phyloP scores from a whole-genome alignment of 2,888 invertebrate genomes.

The Nomada flava region DNA sequence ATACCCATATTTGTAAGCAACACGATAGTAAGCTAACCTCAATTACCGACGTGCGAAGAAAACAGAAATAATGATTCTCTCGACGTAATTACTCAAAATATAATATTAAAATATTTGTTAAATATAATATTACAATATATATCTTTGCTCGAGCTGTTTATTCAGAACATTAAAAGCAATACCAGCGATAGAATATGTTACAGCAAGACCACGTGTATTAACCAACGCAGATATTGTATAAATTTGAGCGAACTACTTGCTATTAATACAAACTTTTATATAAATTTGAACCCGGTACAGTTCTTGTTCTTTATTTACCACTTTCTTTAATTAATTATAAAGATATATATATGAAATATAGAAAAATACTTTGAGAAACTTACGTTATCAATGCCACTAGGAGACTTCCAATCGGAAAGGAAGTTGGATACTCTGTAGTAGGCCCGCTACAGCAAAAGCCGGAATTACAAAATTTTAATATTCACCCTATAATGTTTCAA shows the following conservation, averaged over 20 bases:
- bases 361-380: constrained; percentile 82
- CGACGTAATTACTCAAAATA: no score
- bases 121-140: neutral
- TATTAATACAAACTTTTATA: neutral
- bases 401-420: constrained; percentile 84
- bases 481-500: neutral
- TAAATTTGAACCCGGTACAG: neutral
- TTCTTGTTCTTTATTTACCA: neutral
- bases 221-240: neutral
- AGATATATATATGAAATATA: constrained; percentile 72
- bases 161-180: neutral
- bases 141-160: neutral
- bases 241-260: constrained; percentile 2
- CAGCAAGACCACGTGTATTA: constrained; percentile 43
- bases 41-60: neutral
- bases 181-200: neutral
- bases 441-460: neutral
- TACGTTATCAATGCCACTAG: constrained; percentile 93
- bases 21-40: constrained; percentile 13
- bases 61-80: neutral
- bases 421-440: constrained; percentile 52
- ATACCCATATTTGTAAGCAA: neutral
- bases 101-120: no score
- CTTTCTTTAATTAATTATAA: neutral
- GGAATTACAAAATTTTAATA: neutral